Percentiles rank a stretch among this genome's conserved stretches.
These are phyloP conservation scores for Enteromius unitaeniatus DNA, from an alignment of 2,797 vertebrate species.

Conservation along the genomic window DNA sequence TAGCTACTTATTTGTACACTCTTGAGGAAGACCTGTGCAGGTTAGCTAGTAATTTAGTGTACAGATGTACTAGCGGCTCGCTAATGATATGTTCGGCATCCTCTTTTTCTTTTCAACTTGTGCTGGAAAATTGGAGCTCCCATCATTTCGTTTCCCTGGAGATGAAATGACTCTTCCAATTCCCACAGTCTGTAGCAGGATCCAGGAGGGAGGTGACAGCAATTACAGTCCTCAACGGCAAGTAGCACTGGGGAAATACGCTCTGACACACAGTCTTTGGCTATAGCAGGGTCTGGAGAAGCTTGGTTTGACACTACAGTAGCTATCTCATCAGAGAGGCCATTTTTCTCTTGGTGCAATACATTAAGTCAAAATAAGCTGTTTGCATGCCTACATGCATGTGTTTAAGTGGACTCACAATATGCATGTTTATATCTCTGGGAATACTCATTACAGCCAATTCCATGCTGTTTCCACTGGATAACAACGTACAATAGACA, in stretches of 20 bases:
- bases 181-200: slow-evolving; percentile 68
- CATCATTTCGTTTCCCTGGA: slow-evolving; percentile 72
- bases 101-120: slow-evolving; percentile 59
- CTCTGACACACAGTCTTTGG: slow-evolving; percentile 66
- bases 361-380: slow-evolving; percentile 24
- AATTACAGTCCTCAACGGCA: slow-evolving; percentile 68
- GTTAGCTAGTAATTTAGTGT: slow-evolving; percentile 72
- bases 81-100: slow-evolving; percentile 49
- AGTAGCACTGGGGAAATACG: slow-evolving; percentile 51
- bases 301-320: slow-evolving; percentile 21
- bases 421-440: slow-evolving; percentile 24
- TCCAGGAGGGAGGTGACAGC: slow-evolving; percentile 64
- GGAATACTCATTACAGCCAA: slow-evolving; percentile 15
- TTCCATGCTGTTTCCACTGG: slow-evolving; percentile 13
- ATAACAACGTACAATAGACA: slow-evolving; percentile 32
- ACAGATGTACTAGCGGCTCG: slow-evolving; percentile 50
- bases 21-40: slow-evolving; percentile 40
- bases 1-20: slow-evolving; percentile 13
- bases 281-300: slow-evolving; percentile 27
- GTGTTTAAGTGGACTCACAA: slow-evolving; percentile 16
- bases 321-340: slow-evolving; percentile 15
- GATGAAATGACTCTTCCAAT: slow-evolving; percentile 80
- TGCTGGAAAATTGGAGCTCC: slow-evolving; percentile 66
- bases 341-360: slow-evolving; percentile 38
- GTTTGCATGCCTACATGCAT: slow-evolving; percentile 25